Base-by-base conservation (phyloP, 2,888 invertebrate genomes). In the Sisyra terminalis region DNA sequence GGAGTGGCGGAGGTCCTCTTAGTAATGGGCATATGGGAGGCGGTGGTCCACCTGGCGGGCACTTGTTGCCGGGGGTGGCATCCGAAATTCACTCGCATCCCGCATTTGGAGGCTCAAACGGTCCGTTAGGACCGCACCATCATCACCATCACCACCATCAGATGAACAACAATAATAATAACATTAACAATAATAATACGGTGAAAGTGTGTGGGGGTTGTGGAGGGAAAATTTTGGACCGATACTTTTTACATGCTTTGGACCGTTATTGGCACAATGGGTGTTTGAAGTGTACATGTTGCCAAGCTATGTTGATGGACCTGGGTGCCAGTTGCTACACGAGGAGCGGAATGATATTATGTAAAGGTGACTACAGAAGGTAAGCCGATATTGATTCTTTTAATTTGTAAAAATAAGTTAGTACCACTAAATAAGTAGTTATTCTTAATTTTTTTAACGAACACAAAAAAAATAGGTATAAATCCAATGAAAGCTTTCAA, bases 251-350 rank as follows among this genome's bases (percentile, higher is more conserved):
- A 50, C 84, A 86, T 67, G 90, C 92, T 53, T 71, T 92, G 61
- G 92, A 93, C 71, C 73, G 89, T 63, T 92, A 88, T 67, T 93
- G 93, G 93, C 93, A 93, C 70, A 88, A 89, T 70, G 78, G 81
- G 54, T 93, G 93, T 65, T 75, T 93, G 56, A 93, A 92, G 69
- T 93, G 93, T 71, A 78, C 85, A 58, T 86, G 82, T 66, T 93
- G 93, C 65, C 80, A 80, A 51, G 82, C 84, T 50, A 81, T 82
- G 61, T 72, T 93, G 52, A 90, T 88, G 56, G 92, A 93, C 63
- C 80, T 92, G 64, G 90, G 89, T 49, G 72, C 78, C 50, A 86
- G 89, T 57, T 93, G 92, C 71, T 93, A 85, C 69, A 84, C 86
- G 65, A 86, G 85, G 70, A 80, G 83, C 50, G 87, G 87, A 55